These are phyloP conservation scores for Scolopax bukidnonensis DNA, from an alignment of 2,797 vertebrate species.

Conservation along the genomic window DNA sequence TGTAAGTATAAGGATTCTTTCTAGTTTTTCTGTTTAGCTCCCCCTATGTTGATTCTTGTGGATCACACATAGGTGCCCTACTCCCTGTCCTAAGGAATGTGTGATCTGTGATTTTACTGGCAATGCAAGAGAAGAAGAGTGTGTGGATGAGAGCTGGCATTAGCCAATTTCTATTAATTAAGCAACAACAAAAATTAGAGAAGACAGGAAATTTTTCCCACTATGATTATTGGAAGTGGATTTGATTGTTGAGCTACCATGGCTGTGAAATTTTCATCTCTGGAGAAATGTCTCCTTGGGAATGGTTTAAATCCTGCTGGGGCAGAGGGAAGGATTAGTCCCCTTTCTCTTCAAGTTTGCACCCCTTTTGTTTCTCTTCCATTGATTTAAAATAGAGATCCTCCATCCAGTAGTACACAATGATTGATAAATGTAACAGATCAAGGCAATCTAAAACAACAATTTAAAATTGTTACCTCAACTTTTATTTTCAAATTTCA, in stretches of 20 bases:
- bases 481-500: slow-evolving; percentile 77
- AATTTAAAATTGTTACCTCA: not conserved
- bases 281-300: not conserved
- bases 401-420: not conserved
- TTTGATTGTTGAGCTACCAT: not conserved
- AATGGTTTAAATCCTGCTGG: not conserved
- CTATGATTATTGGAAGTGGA: not conserved
- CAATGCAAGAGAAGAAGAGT: not conserved
- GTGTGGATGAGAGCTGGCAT: not conserved
- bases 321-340: not conserved
- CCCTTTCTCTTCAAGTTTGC: not conserved
- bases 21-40: not conserved
- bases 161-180: not conserved
- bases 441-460: not conserved
- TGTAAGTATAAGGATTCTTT: slow-evolving; percentile 83
- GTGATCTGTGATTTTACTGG: not conserved
- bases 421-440: not conserved
- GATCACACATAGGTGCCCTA: not conserved
- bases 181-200: not conserved
- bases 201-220: not conserved
- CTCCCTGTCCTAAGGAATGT: not conserved
- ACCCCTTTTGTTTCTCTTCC: not conserved
- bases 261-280: not conserved
- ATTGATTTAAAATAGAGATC: not conserved
- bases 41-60: not conserved